Evolutionary conservation across 1,140 invertebrate genomes (phyloP), one percentile per base, ranked within the genome.

Genomic region (Drusus annulatus): DNA sequence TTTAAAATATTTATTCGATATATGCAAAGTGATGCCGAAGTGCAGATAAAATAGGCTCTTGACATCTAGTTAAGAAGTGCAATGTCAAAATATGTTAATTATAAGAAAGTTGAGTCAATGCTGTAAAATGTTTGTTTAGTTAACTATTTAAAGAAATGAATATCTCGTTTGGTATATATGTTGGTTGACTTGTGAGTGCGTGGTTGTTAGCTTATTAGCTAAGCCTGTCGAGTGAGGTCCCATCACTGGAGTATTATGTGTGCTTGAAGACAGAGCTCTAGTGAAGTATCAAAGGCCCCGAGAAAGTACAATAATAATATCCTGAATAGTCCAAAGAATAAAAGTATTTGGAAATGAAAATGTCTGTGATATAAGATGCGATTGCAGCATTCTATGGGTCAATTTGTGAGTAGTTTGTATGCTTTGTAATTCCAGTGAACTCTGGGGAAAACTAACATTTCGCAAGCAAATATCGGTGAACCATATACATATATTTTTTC

Each of bases 291-390:
- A 80, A 83, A 79, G 76, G 79, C 82, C 82, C 82, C 82, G 79
- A 81, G 82, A 83, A 81, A 83, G 80, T 83, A 83, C 82, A 83
- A 83, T 83, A 81, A 83, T 81, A 60, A 79, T 83, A 83, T 83
- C 82, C 82, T 85, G 88, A 89, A 88, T 87, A 88, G 87, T 90
- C 89, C 89, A 90, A 90, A 90, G 89, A 90, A 81, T 54, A 79
- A 79, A 77, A 83, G 80, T 82, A 84, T 84, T 81, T 84, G 80
- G 83, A 81, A 80, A 76, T 51, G 79, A 80, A 80, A 68, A 79
- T 80, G 89, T 89, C 89, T 90, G 89, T 90, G 89, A 90, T 90
- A 90, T 89, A 88, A 87, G 88, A 89, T 87, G 88, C 86, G 88
- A 89, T 78, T 82, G 81, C 81, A 77, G 83, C 79, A 76, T 84